Evolutionary conservation across 2,888 invertebrate species (phyloP).

Genomic region (Endotricha flammealis): DNA sequence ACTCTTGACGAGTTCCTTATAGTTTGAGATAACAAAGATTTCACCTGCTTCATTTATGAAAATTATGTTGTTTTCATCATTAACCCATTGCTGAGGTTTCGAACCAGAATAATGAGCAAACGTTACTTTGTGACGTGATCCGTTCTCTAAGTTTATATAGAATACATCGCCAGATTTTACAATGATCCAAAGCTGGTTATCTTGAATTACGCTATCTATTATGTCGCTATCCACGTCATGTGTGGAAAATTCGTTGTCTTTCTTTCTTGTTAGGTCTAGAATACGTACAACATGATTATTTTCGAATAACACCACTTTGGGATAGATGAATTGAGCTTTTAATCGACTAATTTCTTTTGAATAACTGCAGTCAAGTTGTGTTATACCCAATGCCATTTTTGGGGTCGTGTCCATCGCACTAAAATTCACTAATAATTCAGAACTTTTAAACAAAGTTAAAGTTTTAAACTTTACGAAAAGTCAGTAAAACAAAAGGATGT

Average conservation of each 20-base stretch:
- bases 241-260: conserved; percentile 17
- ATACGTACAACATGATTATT: conserved; percentile 29
- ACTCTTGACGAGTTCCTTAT: conserved; percentile 36
- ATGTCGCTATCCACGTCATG: conserved; percentile 40
- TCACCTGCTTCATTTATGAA: conserved; percentile 59
- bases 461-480: too few species aligned
- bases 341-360: conserved; percentile 21
- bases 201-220: conserved; percentile 35
- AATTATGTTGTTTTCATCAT: conserved; percentile 28
- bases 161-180: conserved; percentile 45
- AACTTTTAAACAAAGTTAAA: too few species aligned
- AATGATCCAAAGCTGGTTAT: conserved; percentile 49
- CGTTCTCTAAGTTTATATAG: conserved; percentile 37
- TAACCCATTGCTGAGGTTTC: conserved; percentile 38
- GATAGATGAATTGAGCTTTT: conserved; percentile 43
- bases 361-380: conserved; percentile 19
- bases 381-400: background rate
- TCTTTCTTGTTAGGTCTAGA: conserved; percentile 32
- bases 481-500: too few species aligned
- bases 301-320: conserved; percentile 48
- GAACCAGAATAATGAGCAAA: conserved; percentile 37
- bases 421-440: too few species aligned
- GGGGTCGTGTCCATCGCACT: background rate
- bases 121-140: conserved; percentile 32
- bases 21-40: conserved; percentile 32